Conservation (phyloP, 2,113 vertebrate genomes). For the Pardalotus punctatus region DNA sequence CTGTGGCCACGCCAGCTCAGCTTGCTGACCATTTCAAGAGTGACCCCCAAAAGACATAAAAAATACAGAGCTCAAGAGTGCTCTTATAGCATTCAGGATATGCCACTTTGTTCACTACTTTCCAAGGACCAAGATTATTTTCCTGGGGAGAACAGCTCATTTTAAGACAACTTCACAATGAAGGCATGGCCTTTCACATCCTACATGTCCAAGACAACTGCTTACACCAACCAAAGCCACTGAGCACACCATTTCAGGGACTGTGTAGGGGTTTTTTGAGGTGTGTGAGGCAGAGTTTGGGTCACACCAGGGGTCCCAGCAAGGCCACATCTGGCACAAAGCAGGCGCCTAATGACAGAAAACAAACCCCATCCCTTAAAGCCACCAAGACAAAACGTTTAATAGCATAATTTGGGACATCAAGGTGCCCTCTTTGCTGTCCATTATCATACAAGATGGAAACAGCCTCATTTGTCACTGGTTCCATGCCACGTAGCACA, state of each 20-base stretch:
- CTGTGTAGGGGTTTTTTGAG: not conserved
- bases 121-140: not conserved
- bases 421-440: not conserved
- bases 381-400: not conserved
- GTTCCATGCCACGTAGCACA: constrained; percentile 38
- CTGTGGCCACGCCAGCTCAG: not conserved
- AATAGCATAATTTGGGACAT: not conserved
- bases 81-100: not conserved
- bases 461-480: not conserved
- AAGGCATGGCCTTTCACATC: not conserved
- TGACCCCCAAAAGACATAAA: not conserved
- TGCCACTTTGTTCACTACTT: not conserved
- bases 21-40: not conserved
- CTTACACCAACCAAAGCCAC: not conserved
- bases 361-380: not conserved
- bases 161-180: not conserved
- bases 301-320: not conserved
- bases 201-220: not conserved
- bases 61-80: not conserved
- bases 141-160: not conserved
- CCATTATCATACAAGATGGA: not conserved
- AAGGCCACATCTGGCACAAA: not conserved
- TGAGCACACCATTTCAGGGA: not conserved
- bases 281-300: not conserved
- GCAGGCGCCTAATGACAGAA: not conserved